These are phyloP conservation scores for Ips nitidus DNA, from an alignment of 1,140 invertebrate genomes.

Conservation along the genomic window DNA sequence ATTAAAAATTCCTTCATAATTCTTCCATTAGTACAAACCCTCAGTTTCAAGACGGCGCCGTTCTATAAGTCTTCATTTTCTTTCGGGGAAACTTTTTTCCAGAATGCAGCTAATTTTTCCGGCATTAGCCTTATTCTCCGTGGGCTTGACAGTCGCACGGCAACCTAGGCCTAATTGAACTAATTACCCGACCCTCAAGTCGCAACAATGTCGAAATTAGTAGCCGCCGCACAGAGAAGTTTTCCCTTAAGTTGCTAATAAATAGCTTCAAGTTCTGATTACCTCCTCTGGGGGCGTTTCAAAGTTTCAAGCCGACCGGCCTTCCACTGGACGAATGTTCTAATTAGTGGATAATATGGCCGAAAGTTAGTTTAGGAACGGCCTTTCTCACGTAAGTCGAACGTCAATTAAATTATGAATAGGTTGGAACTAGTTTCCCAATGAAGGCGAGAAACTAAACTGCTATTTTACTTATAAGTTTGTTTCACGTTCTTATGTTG, in stretches of 20 bases:
- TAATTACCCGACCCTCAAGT: conserved; percentile 14
- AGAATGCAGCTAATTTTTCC: conserved; percentile 34
- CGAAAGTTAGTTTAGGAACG: neutral
- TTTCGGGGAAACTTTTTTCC: neutral
- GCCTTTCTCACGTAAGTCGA: no score
- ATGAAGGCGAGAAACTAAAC: no score
- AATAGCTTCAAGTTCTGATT: conserved; percentile 13
- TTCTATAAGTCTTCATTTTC: conserved; percentile 39
- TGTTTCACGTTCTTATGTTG: no score
- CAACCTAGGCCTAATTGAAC: neutral
- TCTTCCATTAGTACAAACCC: conserved; percentile 42
- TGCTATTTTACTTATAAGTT: no score
- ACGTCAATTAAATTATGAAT: no score
- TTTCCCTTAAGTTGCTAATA: conserved; percentile 22
- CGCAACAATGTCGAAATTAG: conserved; percentile 11
- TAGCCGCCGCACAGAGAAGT: conserved; percentile 13
- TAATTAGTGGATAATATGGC: conserved; percentile 13
- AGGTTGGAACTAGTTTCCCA: no score
- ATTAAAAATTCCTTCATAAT: conserved; percentile 46
- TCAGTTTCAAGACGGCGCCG: conserved; percentile 12
- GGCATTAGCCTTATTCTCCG: conserved; percentile 18
- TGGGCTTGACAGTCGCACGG: no score
- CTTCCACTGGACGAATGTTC: conserved; percentile 7
- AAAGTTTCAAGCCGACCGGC: conserved; percentile 13
- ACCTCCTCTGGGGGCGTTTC: conserved; percentile 12